A percentile compares a stretch with the other conserved stretches of the same genome.
Evolutionary conservation across 1,140 invertebrate genomes (phyloP).

Genomic region (Epicauta chinensis): DNA sequence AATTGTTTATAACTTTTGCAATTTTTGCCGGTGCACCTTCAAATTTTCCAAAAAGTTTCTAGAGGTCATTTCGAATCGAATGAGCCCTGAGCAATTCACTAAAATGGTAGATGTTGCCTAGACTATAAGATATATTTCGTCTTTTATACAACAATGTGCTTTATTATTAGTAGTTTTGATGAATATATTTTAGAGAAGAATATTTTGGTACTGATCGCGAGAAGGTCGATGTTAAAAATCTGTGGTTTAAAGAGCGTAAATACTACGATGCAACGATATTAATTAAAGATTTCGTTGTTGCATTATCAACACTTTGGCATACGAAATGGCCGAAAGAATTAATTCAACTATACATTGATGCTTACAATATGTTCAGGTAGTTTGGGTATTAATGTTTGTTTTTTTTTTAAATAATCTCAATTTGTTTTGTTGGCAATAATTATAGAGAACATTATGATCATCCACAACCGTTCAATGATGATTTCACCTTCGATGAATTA

Average conservation of each 20-base stretch:
- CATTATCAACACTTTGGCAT: conserved; percentile 55
- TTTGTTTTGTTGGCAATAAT: no score
- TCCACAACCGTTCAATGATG: conserved; percentile 46
- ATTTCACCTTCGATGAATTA: conserved; percentile 46
- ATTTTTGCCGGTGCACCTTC: no score
- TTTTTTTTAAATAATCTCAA: conserved; percentile 6
- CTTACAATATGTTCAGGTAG: conserved; percentile 50
- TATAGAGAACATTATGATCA: conserved; percentile 49
- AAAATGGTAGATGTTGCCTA: no score
- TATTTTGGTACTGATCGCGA: conserved; percentile 64
- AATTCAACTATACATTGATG: conserved; percentile 52
- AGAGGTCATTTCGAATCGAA: no score
- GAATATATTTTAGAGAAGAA: conserved; percentile 23
- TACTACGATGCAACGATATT: conserved; percentile 56
- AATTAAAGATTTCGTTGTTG: conserved; percentile 52
- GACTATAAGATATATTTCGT: no score
- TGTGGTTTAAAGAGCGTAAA: conserved; percentile 50
- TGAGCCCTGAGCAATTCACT: no score
- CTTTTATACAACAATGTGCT: no score
- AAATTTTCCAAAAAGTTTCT: no score
- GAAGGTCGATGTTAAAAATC: conserved; percentile 55
- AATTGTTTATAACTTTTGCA: no score
- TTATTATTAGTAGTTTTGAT: no score
- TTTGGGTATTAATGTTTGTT: conserved; percentile 15
- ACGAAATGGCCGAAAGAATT: conserved; percentile 57